Conservation (phyloP, 2,113 vertebrate genomes). For the Montifringilla adamsi region DNA sequence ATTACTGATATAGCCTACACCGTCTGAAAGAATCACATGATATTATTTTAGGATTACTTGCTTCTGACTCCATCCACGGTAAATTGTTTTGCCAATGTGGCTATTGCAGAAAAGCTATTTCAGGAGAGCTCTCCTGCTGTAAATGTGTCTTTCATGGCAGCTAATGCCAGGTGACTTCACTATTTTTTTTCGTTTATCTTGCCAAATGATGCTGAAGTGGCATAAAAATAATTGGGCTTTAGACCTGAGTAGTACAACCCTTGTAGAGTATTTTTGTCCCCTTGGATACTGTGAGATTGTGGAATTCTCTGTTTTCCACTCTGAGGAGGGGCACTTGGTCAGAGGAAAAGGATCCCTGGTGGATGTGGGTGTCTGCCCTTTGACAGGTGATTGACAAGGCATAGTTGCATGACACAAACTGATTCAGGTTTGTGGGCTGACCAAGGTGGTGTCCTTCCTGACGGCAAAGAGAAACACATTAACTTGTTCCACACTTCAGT, state of each 20-base stretch:
- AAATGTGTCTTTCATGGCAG: not conserved
- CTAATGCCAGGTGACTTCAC: not conserved
- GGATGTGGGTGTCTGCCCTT: not conserved
- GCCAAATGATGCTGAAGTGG: not conserved
- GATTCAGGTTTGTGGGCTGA: not conserved
- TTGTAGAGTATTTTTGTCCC: not conserved
- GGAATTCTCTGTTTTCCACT: not conserved
- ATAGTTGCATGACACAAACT: fast-evolving
- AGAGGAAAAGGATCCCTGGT: not conserved
- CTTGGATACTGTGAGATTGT: not conserved
- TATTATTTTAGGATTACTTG: not conserved
- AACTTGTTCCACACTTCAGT: not conserved
- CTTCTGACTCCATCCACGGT: not conserved
- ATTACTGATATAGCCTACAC: not conserved
- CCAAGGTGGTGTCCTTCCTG: not conserved
- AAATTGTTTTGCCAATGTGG: not conserved
- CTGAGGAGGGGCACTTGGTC: not conserved
- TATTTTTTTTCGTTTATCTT: not conserved
- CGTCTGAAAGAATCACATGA: not conserved
- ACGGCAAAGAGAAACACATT: not conserved
- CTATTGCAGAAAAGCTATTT: not conserved
- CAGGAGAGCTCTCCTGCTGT: not conserved
- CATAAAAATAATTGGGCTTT: not conserved
- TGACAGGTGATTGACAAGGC: not conserved
- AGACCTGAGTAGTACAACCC: not conserved